Conservation (phyloP, 2,888 invertebrate species). For the Piscicola geometra region DNA sequence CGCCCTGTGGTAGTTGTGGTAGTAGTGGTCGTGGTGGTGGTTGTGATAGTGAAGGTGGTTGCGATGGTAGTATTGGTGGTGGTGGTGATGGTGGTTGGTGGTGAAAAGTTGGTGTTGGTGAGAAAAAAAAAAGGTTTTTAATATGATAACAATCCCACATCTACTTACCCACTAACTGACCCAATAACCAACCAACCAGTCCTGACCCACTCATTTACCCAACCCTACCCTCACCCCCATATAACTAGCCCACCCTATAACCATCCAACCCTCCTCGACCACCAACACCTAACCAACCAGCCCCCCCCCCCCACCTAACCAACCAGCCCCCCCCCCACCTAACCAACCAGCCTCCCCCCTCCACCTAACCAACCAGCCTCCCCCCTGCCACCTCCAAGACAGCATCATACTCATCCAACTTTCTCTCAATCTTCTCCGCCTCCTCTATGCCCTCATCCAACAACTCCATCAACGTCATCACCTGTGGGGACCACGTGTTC, state of each 20-base stretch:
- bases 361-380: background rate
- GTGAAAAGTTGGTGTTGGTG: no score
- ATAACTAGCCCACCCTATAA: no score
- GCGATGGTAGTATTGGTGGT: background rate
- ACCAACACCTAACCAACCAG: background rate
- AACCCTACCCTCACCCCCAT: no score
- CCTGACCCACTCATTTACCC: no score
- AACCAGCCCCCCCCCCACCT: background rate
- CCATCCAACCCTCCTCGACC: background rate
- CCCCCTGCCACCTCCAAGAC: slow-evolving; percentile 1
- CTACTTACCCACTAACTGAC: background rate
- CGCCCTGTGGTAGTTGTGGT: slow-evolving; percentile 62
- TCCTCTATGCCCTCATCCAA: slow-evolving; percentile 68
- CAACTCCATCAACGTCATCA: slow-evolving; percentile 68
- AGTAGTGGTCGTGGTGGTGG: no score
- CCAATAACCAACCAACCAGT: no score
- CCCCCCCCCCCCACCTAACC: background rate
- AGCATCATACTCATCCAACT: slow-evolving; percentile 73
- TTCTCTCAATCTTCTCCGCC: slow-evolving; percentile 54
- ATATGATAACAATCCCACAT: no score
- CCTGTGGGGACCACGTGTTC: no score
- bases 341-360: background rate
- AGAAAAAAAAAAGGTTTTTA: no score
- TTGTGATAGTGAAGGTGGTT: no score
- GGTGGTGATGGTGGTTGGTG: no score